Evolutionary conservation across 2,113 vertebrate species (phyloP).

Genomic region (Cairina moschata): DNA sequence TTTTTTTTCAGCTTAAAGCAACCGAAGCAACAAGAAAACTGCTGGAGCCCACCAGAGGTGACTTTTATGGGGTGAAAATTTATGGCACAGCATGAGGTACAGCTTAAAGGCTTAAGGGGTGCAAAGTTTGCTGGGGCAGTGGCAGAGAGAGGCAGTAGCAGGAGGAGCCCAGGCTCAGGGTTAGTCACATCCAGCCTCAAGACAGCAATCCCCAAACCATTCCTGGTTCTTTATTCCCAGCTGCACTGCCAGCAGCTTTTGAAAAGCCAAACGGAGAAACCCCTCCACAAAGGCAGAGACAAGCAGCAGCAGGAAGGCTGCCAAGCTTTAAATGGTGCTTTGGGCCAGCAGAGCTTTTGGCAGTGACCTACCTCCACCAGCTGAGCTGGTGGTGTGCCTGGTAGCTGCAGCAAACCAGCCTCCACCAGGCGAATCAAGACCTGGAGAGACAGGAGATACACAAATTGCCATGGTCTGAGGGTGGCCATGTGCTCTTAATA

Average conservation of each 20-base stretch:
- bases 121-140: background rate
- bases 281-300: background rate
- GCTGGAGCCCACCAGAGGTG: background rate
- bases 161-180: background rate
- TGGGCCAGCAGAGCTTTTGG: background rate
- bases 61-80: slow-evolving; percentile 15
- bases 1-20: background rate
- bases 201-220: background rate
- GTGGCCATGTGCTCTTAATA: background rate
- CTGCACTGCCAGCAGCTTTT: background rate
- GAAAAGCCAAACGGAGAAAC: background rate
- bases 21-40: background rate
- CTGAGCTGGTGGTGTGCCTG: background rate
- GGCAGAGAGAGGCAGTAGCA: background rate
- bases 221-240: background rate
- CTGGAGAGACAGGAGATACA: background rate
- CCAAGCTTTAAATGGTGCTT: background rate
- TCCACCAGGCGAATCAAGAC: background rate
- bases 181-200: background rate
- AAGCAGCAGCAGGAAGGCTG: background rate
- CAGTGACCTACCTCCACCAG: background rate
- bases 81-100: background rate
- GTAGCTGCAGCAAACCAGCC: background rate
- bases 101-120: slow-evolving; percentile 18
- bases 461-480: background rate